Evolutionary conservation across 1,140 invertebrate genomes (phyloP).

Genomic region (Bombyx mori): ASM3026992v2 NC_085129.1:14700001-14700500

Average conservation of each 20-base stretch:
- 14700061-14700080: constrained; percentile 95
- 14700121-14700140: constrained; percentile 93
- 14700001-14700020: constrained; percentile 93
- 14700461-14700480: constrained; percentile 62
- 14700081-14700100: constrained; percentile 91
- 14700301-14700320: constrained; percentile 92
- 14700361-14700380: constrained; percentile 94
- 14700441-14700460: constrained; percentile 58
- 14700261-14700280: constrained; percentile 96
- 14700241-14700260: constrained; percentile 96
- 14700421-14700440: constrained; percentile 73
- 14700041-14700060: constrained; percentile 87
- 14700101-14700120: constrained; percentile 93
- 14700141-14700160: constrained; percentile 94
- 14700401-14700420: constrained; percentile 89
- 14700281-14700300: constrained; percentile 91
- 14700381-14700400: constrained; percentile 91
- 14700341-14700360: constrained; percentile 84
- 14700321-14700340: constrained; percentile 91
- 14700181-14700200: constrained; percentile 88
- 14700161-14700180: constrained; percentile 91
- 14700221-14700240: constrained; percentile 83
- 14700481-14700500: constrained; percentile 84
- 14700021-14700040: constrained; percentile 94
- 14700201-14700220: constrained; percentile 82